Evolutionary conservation across 2,113 vertebrate species (phyloP).

Genomic region (Craseonycteris thonglongyai): DNA sequence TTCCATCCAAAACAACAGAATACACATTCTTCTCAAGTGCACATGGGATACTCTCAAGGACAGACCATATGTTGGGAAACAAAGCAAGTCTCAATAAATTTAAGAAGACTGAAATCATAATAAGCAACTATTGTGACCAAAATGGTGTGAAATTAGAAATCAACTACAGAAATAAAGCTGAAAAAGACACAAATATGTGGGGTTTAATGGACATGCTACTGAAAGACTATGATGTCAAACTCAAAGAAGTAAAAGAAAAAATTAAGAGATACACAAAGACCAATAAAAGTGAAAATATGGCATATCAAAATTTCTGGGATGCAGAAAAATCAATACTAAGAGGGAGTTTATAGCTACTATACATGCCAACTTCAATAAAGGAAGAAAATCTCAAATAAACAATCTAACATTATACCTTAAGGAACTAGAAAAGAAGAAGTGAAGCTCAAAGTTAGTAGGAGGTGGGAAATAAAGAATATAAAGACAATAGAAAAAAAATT

Average conservation of each 20-base stretch:
- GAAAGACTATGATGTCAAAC: neutral
- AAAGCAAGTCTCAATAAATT: neutral
- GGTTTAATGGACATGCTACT: neutral
- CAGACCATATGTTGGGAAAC: neutral
- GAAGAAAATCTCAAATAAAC: neutral
- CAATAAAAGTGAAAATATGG: neutral
- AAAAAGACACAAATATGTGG: neutral
- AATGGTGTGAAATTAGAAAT: neutral
- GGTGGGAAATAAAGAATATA: neutral
- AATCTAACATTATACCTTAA: neutral
- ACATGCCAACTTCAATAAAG: neutral
- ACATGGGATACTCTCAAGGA: neutral
- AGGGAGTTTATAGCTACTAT: neutral
- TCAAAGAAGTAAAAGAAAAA: neutral
- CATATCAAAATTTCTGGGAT: neutral
- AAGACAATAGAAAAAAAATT: no score
- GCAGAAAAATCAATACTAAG: neutral
- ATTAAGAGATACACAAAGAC: neutral
- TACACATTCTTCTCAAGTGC: neutral
- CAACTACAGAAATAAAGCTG: neutral
- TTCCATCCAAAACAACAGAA: neutral
- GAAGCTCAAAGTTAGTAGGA: neutral
- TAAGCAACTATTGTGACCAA: neutral
- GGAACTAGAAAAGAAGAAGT: neutral
- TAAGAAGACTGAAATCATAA: neutral